Conservation (phyloP, 1,140 invertebrate genomes). For the Eupeodes corollae region DNA sequence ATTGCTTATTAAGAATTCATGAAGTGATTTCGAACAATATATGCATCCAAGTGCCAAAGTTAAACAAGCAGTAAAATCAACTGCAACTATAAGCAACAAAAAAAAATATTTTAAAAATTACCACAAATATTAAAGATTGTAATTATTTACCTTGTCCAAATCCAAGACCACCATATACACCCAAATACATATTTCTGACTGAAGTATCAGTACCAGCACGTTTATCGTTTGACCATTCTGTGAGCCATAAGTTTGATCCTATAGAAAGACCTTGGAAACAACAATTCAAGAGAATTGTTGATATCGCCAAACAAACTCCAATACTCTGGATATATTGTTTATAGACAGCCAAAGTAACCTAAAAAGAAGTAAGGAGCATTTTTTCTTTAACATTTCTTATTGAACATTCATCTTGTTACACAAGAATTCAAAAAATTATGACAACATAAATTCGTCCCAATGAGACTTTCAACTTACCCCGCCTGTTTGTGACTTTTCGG, state of each 20-base stretch:
- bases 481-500: constrained; percentile 81
- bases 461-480: constrained; percentile 45
- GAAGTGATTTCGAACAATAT: constrained; percentile 39
- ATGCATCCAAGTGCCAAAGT: constrained; percentile 36
- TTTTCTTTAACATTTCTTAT: neutral
- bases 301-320: constrained; percentile 56
- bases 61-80: constrained; percentile 26
- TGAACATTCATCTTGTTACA: too few relatives aligned
- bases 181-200: constrained; percentile 68
- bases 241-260: constrained; percentile 87
- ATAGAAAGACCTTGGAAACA: constrained; percentile 79
- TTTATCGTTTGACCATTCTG: constrained; percentile 68
- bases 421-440: constrained; percentile 1
- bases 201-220: constrained; percentile 42
- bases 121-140: too few relatives aligned
- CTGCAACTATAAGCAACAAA: constrained; percentile 27
- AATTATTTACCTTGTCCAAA: constrained; percentile 69
- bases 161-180: constrained; percentile 78
- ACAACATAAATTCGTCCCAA: too few relatives aligned
- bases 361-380: neutral
- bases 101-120: neutral
- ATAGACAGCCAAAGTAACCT: constrained; percentile 70
- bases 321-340: constrained; percentile 79
- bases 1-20: constrained; percentile 47
- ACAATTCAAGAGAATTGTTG: constrained; percentile 74